Evolutionary conservation across 2,888 invertebrate species (phyloP).

Genomic region (Psylliodes chrysocephalus): DNA sequence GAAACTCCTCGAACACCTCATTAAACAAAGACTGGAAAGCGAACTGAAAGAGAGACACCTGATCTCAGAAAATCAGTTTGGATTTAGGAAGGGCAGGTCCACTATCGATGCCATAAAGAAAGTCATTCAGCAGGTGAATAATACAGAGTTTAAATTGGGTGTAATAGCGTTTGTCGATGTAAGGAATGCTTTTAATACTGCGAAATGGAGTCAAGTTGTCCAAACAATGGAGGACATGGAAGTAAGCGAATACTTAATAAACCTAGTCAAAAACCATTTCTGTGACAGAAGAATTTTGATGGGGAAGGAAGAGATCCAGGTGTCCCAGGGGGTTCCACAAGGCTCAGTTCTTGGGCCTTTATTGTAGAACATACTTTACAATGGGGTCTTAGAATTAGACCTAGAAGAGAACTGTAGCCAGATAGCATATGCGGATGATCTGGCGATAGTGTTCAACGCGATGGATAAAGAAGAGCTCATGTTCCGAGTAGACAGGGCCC

Average conservation of each 20-base stretch:
- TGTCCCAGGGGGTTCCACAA: background rate
- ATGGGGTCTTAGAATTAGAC: background rate
- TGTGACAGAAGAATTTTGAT: background rate
- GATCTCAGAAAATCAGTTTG: conserved; percentile 15
- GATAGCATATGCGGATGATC: background rate
- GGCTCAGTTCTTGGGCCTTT: background rate
- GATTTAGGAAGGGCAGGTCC: conserved; percentile 6
- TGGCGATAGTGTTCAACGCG: background rate
- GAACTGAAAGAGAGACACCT: background rate
- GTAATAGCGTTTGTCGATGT: background rate
- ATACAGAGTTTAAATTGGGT: background rate
- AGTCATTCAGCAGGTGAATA: background rate
- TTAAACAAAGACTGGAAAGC: background rate
- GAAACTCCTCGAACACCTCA: background rate
- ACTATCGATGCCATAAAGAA: background rate
- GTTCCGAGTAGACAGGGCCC: background rate
- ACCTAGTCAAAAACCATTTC: background rate
- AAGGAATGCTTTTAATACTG: background rate
- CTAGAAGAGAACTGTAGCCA: background rate
- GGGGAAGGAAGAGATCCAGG: conserved; percentile 1
- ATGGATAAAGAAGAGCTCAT: background rate
- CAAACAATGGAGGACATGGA: background rate
- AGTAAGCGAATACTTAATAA: background rate
- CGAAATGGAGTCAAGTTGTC: conserved; percentile 4
- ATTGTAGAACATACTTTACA: background rate